Evolutionary conservation across 2,113 vertebrate genomes (phyloP).

Genomic region (Rhombomys opimus): DNA sequence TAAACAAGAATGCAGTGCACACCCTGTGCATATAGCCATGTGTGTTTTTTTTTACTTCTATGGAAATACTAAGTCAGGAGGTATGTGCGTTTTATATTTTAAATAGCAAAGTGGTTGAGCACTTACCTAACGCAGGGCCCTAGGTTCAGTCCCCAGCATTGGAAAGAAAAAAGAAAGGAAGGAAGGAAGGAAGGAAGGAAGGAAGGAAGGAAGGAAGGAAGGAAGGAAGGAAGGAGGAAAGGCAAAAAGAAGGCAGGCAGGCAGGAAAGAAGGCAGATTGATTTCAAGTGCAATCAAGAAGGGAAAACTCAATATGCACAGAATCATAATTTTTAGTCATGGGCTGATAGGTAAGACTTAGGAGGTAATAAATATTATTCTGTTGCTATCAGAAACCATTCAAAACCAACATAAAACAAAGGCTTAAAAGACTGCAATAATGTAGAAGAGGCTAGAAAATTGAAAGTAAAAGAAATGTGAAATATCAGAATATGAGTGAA

Average conservation of each 20-base stretch:
- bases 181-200: fast-evolving
- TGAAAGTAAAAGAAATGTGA: neutral
- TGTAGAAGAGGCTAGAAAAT: neutral
- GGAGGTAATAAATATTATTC: neutral
- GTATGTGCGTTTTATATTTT: neutral
- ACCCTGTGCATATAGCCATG: neutral
- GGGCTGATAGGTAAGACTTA: neutral
- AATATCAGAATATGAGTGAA: neutral
- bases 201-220: too few species aligned
- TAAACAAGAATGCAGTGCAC: neutral
- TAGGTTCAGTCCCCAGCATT: neutral
- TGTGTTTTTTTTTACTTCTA: conserved; percentile 10
- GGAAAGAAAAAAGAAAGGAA: neutral
- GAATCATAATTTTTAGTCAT: neutral
- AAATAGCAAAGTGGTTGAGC: neutral
- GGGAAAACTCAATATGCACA: neutral
- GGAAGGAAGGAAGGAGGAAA: fast-evolving
- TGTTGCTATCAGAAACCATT: neutral
- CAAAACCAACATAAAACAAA: neutral
- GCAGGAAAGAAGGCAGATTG: neutral
- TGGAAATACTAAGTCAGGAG: neutral
- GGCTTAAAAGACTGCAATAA: neutral
- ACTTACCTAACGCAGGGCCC: neutral
- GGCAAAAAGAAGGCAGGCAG: neutral
- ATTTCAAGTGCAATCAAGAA: neutral